Conservation (phyloP, 2,797 vertebrate species). For the Muraenolepis orangiensis region DNA sequence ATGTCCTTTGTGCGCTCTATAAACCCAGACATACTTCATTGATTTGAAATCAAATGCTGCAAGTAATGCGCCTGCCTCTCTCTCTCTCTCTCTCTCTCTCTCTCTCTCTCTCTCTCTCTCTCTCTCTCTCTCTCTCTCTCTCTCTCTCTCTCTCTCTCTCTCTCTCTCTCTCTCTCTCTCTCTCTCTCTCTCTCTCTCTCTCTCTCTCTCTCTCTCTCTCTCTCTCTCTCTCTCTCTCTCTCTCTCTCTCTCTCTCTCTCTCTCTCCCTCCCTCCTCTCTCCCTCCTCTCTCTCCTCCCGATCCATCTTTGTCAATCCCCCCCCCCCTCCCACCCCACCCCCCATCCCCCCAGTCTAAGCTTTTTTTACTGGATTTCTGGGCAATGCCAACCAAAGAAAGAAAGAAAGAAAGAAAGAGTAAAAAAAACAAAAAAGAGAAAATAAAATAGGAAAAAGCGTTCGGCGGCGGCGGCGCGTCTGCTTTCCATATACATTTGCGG, state of each 20-base stretch:
- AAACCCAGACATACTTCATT: conserved; percentile 51
- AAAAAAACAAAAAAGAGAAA: neutral
- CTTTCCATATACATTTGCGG: conserved; percentile 60
- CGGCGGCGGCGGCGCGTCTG: conserved; percentile 42
- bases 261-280: conserved; percentile 10
- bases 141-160: neutral
- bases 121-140: too few relatives aligned
- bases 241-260: neutral
- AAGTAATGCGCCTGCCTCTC: conserved; percentile 48
- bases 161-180: neutral
- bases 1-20: conserved; percentile 54
- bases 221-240: neutral
- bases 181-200: neutral
- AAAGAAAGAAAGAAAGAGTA: too few relatives aligned
- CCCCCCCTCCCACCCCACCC: neutral
- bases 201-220: conserved; percentile 11
- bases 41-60: conserved; percentile 62
- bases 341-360: neutral
- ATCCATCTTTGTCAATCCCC: neutral
- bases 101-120: too few relatives aligned
- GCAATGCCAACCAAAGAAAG: neutral
- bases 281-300: conserved; percentile 18
- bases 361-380: neutral
- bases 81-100: too few relatives aligned
- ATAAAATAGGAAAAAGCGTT: too few relatives aligned